Base-by-base conservation (phyloP, 2,113 vertebrate species). In the Amphiprion percula region DNA sequence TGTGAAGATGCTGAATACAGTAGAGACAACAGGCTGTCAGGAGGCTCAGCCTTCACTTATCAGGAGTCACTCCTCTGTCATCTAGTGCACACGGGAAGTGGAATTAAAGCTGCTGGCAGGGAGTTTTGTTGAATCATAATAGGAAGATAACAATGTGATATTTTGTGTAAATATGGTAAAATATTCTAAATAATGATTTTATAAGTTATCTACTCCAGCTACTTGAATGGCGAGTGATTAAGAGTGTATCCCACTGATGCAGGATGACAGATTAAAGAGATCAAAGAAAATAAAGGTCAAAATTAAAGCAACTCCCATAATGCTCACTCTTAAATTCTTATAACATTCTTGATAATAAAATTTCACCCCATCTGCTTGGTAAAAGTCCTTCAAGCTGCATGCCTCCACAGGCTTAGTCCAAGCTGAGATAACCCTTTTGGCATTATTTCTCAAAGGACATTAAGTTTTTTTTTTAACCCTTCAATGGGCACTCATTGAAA, bases 1-100 rank as follows among this genome's bases (percentile, higher is more conserved):
- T 90, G 91, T 82, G 84, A 91, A 85, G 28, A 68, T 79, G 33
- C 53, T 63, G 86, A 87, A 86, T 87, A 50, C 24, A 83, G 90
- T 75, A 83, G 46, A 87, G 60, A 68, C 77, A 62, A n/a, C 83
- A 68, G 37, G 60, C 62, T 84, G 76, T 83, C 77, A 64, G 67
- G 28, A 64, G 56, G 39, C 47, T 78, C 52, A 63, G 70, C 54
- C 55, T 69, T 17, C 30, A 39, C 30, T 74, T 9, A 26, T 62
- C 59, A 41, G 0, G 17, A 81, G n/a, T 67, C 24, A 64, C 28
- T 41, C 59, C n/a, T 80, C 56, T 37, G 15, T 55, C 44, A 65
- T 61, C n/a, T 21, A 33, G 58, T 41, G 52, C 30, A 19, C 8
- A n/a, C 33, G 26, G 15, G 21, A 70, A n/a, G 1, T 16, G 41